Evolutionary conservation across 2,888 invertebrate genomes (phyloP), one percentile per base, ranked within the genome.

Genomic region (Drosophila paracracens): DNA sequence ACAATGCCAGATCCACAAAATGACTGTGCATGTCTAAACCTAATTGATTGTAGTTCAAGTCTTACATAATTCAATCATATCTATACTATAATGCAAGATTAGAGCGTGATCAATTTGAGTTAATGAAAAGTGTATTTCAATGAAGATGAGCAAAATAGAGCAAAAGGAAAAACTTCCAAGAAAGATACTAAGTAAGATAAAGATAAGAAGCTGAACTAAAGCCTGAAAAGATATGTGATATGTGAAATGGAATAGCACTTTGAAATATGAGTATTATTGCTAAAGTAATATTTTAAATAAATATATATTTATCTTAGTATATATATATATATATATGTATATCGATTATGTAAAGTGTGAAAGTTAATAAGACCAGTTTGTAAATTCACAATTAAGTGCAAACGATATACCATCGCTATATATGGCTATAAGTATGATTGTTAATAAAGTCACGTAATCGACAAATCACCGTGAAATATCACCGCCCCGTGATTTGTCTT

Each of bases 381-480:
- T 27, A 35, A 35, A 29, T 21, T 18, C n/a, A 64, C 31, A 64
- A 53, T 51, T 36, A n/a, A 36, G 68, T 36, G 57, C 51, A 50
- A 66, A 31, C 40, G 35, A 56, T 54, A 56, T 56, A 25, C 2
- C 50, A 50, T 51, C n/a, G 16, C 54, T 29, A 33, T 53, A 18
- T n/a, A 18, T n/a, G 7, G 18, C 18, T 36, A 11, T 60, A 52
- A 36, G 36, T 48, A 35, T 18, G 53, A 69, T 61, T 77, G 62
- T 52, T 73, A 69, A 68, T 71, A 71, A 75, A 71, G 75, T 86
- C 83, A 83, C 87, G 79, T 83, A 83, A 70, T 74, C 68, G 59
- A 77, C 79, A 78, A 83, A 79, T 81, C 79, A 82, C 76, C 57
- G 78, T 69, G 64, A 81, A 79, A 69, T 67, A 83, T 76, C 68